These are phyloP conservation scores for Embiotoca jacksoni DNA, from an alignment of 2,113 vertebrate species.

Conservation along the genomic window DNA sequence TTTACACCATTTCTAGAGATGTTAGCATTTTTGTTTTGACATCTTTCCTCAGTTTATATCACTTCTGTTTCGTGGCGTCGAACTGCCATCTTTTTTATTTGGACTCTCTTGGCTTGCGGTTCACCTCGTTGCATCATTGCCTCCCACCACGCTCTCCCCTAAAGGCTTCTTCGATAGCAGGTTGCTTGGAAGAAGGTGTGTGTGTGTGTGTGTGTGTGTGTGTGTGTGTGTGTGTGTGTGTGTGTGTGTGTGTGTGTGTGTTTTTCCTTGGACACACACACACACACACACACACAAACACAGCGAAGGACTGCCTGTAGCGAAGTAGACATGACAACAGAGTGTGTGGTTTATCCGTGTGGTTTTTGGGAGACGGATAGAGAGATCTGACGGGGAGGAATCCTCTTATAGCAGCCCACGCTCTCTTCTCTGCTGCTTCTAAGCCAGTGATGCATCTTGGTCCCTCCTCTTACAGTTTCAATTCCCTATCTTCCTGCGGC, in stretches of 20 bases:
- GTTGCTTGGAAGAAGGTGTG: conserved; percentile 3
- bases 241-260: no score
- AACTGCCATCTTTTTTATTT: conserved; percentile 48
- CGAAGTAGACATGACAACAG: conserved; percentile 44
- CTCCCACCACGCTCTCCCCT: conserved; percentile 43
- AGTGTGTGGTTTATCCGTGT: conserved; percentile 49
- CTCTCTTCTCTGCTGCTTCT: conserved; percentile 38
- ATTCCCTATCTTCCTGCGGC: conserved; percentile 28
- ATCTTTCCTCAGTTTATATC: conserved; percentile 20
- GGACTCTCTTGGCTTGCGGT: conserved; percentile 9
- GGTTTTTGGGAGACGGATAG: conserved; percentile 44
- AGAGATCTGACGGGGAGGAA: conserved; percentile 62
- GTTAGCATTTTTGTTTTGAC: conserved; percentile 12
- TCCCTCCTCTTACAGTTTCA: conserved; percentile 29
- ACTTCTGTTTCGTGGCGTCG: background rate
- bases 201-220: background rate
- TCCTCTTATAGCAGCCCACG: conserved; percentile 74
- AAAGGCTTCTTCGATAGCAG: conserved; percentile 27
- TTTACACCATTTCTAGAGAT: conserved; percentile 5
- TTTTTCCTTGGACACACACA: no score
- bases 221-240: no score
- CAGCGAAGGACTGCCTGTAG: conserved; percentile 19
- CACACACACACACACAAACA: background rate
- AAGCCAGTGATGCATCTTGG: conserved; percentile 66
- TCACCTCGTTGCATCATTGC: conserved; percentile 45